These are phyloP conservation scores for Clarias fuscus DNA, from an alignment of 2,797 vertebrate genomes.

Conservation along the genomic window DNA sequence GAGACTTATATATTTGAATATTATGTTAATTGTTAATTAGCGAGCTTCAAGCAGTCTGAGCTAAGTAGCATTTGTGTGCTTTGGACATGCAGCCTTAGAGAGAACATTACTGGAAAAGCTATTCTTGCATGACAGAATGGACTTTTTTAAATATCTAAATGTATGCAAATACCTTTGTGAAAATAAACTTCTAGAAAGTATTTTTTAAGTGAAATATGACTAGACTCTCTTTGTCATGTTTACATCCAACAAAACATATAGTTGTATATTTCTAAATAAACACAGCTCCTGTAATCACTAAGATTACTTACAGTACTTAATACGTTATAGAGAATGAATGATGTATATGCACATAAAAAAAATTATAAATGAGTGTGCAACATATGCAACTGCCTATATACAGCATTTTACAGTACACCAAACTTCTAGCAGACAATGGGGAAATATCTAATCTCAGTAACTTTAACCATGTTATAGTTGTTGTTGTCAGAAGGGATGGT, in stretches of 20 bases:
- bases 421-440: no score
- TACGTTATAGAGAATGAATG: background rate
- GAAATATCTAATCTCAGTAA: no score
- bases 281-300: background rate
- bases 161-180: constrained; percentile 9
- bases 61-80: background rate
- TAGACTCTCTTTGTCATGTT: background rate
- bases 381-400: background rate
- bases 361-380: background rate
- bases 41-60: background rate
- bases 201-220: background rate
- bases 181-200: background rate
- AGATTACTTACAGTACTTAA: background rate
- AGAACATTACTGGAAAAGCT: background rate
- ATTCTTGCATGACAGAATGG: background rate
- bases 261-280: background rate
- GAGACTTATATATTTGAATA: background rate
- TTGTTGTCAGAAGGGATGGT: no score
- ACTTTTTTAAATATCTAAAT: background rate
- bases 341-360: background rate
- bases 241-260: background rate
- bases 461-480: no score
- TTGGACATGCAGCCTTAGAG: background rate
- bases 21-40: background rate
- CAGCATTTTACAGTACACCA: background rate